Evolutionary conservation across 2,797 vertebrate species (phyloP), one percentile per base, ranked within the genome.

Genomic region (Glossophaga mutica): DNA sequence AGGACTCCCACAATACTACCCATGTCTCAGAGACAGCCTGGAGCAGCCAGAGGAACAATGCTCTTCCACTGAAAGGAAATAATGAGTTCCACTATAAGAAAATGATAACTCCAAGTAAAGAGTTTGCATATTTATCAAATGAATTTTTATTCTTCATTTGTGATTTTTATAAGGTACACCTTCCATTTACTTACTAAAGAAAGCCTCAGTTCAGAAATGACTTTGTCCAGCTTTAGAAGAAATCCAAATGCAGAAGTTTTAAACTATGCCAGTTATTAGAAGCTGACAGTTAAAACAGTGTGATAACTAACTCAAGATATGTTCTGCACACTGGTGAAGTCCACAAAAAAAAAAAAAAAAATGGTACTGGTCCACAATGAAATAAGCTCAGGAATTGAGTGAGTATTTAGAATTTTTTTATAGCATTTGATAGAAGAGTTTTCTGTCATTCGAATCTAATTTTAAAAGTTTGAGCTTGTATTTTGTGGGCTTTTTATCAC

Each of bases 371-470:
- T 18, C 8, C 73, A 94, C 1, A 44, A 37, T 55, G 34, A 91
- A 89, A 88, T 79, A 91, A 62, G 4, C 78, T 46, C 5, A 90
- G 29, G 65, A 86, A 85, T 22, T 55, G 82, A 86, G 3, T 65
- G 37, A 55, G n/a, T 62, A 2, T 44, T 86, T 73, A 82, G 44
- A 97, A 68, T 55, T 46, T 44, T 44, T n/a, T 34, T 82, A 74
- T 29, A 90, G 16, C 19, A 68, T 32, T 68, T 93, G 24, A 84
- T n/a, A 78, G n/a, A 95, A 55, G 24, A 82, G 71, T 50, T 68
- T 94, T 91, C 37, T 90, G 37, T 68, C 55, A 85, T 73, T 95
- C 84, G n/a, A 86, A 59, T 70, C 19, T 83, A 71, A 71, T 65
- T 44, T 71, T 22, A 93, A 18, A 90, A 37, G 2, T 79, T 55